Evolutionary conservation across 2,888 invertebrate species (phyloP), one percentile per base, ranked within the genome.

Genomic region (Leptopilina syphax): DNA sequence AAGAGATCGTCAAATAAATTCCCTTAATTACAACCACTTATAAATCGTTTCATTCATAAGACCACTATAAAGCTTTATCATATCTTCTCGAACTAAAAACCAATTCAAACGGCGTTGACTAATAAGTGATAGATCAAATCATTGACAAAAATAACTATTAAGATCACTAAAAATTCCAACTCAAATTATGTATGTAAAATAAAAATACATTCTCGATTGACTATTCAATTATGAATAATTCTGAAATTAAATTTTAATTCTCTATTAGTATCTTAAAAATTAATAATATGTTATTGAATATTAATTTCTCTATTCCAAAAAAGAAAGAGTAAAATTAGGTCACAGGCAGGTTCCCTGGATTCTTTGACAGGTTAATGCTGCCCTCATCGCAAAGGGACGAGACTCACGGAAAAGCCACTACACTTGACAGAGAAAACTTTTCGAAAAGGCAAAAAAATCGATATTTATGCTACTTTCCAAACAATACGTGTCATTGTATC

Each of bases 101-200:
- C 27, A 78, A 34, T 24, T 70, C 73, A 27, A 70, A 60, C n/a
- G 12, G 24, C 50, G 68, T 44, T 68, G 50, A 68, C 68, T 78
- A 57, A 78, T 70, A 63, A 68, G n/a, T 68, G 18, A 77, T 44
- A 41, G 8, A 63, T 68, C 57, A 78, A 57, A 77, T 77, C 66
- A 66, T 13, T 78, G 70, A 78, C 47, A 78, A 78, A 78, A 78
- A 78, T 78, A 78, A 47, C 70, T 65, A 60, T 65, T 66, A 67
- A 50, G 50, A 50, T 50, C 24, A 77, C 50, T 54, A 44, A 27
- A 50, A 67, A 66, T 50, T 50, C 34, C 57, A 34, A 57, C 34
- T 10, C 34, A 73, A 34, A 70, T 18, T 24, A n/a, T 57, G 1
- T 24, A n/a, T 57, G 3, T 34, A 57, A 73, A 73, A 73, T 34